Conservation (phyloP, 1,140 invertebrate species). For the Drosophila repletoides region DNA sequence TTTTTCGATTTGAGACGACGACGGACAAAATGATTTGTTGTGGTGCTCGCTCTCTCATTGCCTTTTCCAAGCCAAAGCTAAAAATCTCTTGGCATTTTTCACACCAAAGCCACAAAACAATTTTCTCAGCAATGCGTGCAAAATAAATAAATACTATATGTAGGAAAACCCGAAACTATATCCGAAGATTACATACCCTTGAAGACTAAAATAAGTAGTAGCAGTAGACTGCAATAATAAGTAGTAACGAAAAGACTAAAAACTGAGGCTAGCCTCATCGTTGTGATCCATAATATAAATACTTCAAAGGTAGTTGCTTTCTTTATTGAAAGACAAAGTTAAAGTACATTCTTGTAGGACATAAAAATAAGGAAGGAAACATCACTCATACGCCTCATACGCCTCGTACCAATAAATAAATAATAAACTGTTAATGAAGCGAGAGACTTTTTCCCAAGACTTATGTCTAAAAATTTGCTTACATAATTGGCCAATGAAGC, state of each 20-base stretch:
- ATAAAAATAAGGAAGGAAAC: too few relatives aligned
- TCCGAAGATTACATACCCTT: too few relatives aligned
- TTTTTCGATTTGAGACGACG: constrained; percentile 65
- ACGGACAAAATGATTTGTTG: constrained; percentile 58
- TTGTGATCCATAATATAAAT: too few relatives aligned
- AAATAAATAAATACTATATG: constrained; percentile 1
- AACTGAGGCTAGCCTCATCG: too few relatives aligned
- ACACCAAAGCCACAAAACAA: constrained; percentile 46
- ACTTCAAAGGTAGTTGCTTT: too few relatives aligned
- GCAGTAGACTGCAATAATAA: too few relatives aligned
- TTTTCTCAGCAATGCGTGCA: constrained; percentile 29
- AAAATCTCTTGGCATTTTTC: constrained; percentile 56
- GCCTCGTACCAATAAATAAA: too few relatives aligned
- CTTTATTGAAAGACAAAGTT: too few relatives aligned
- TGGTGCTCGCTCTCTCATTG: constrained; percentile 40
- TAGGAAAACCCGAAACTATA: too few relatives aligned
- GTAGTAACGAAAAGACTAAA: too few relatives aligned
- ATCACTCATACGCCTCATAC: constrained; percentile 19
- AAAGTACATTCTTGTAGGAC: too few relatives aligned
- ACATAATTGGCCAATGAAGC: constrained; percentile 45
- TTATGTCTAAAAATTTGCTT: constrained; percentile 11
- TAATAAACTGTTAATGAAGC: constrained; percentile 35
- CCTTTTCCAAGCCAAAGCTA: constrained; percentile 17
- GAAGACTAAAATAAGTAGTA: too few relatives aligned
- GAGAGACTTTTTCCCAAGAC: not conserved